phyloP scores from a whole-genome alignment of 2,113 vertebrate genomes.

The Ochotona curzoniae region DNA sequence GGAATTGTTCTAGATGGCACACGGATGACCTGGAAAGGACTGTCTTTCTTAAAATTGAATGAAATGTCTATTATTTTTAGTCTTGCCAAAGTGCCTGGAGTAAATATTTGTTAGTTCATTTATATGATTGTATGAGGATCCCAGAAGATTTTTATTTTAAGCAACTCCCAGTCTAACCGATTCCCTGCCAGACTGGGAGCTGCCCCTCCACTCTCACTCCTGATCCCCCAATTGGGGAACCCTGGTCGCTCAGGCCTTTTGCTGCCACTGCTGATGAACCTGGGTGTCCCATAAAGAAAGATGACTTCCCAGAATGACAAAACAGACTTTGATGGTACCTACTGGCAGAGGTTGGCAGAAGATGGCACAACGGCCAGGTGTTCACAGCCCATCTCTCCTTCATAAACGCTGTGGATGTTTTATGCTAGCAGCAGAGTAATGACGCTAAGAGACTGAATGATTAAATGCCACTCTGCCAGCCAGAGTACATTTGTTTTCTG shows the following conservation, averaged over 20 bases:
- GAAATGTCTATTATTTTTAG: not conserved
- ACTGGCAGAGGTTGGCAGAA: conserved; percentile 21
- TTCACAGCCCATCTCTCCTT: conserved; percentile 24
- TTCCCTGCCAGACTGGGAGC: not conserved
- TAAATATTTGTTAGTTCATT: not conserved
- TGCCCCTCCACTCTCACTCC: not conserved
- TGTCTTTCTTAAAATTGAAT: not conserved
- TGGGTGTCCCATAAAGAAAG: not conserved
- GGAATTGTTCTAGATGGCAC: not conserved
- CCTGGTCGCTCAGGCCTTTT: not conserved
- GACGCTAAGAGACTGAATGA: conserved; percentile 74
- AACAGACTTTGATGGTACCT: not conserved
- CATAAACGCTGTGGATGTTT: conserved; percentile 29
- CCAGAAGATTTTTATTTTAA: not conserved
- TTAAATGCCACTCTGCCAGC: conserved; percentile 74
- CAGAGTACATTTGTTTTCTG: conserved; percentile 80
- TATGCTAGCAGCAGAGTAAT: conserved; percentile 66
- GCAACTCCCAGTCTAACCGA: not conserved
- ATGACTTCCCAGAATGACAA: not conserved
- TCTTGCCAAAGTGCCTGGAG: not conserved
- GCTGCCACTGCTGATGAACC: not conserved
- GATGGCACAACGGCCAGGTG: not conserved
- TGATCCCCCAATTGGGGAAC: not conserved
- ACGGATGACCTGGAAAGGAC: not conserved
- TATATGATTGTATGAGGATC: not conserved